Evolutionary conservation across 2,113 vertebrate species (phyloP).

Genomic region (Dromiciops gliroides): DNA sequence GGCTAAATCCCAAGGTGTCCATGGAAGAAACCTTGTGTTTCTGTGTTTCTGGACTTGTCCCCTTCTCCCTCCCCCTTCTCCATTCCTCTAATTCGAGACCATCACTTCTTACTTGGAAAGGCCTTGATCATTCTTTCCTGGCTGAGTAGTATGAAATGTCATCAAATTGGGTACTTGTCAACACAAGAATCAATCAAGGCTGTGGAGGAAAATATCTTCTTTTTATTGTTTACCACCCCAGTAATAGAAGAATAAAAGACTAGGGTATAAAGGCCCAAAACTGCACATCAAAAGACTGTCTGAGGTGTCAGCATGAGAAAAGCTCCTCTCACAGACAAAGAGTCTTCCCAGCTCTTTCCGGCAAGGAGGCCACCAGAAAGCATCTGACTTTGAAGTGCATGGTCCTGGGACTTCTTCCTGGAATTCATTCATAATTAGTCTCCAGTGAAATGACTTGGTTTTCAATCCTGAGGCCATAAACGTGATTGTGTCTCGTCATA

Average conservation of each 20-base stretch:
- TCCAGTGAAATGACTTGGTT: slow-evolving; percentile 20
- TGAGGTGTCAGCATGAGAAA: background rate
- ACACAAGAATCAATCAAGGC: slow-evolving; percentile 6
- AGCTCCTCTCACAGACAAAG: background rate
- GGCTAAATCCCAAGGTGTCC: background rate
- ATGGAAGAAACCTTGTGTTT: background rate
- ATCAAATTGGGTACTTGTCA: slow-evolving; percentile 28
- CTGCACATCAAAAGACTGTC: background rate
- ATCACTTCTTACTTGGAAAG: background rate
- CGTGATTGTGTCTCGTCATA: slow-evolving; percentile 46
- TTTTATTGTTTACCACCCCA: slow-evolving; percentile 19
- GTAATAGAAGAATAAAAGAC: background rate
- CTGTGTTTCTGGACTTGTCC: background rate
- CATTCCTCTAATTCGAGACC: background rate
- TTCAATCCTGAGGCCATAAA: slow-evolving; percentile 17
- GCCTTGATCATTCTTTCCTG: slow-evolving; percentile 30
- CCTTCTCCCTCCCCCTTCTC: background rate
- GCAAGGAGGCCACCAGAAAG: background rate
- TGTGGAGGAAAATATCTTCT: background rate
- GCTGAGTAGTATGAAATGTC: background rate
- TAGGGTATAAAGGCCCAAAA: background rate
- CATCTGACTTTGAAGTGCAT: slow-evolving; percentile 21
- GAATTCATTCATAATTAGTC: slow-evolving; percentile 34
- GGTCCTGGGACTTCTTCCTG: slow-evolving; percentile 42
- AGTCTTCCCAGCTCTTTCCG: slow-evolving; percentile 1